A percentile compares a stretch with the other conserved stretches of the same genome.
These are phyloP conservation scores for Molanna angustata DNA, from an alignment of 2,888 invertebrate species.

Conservation along the genomic window DNA sequence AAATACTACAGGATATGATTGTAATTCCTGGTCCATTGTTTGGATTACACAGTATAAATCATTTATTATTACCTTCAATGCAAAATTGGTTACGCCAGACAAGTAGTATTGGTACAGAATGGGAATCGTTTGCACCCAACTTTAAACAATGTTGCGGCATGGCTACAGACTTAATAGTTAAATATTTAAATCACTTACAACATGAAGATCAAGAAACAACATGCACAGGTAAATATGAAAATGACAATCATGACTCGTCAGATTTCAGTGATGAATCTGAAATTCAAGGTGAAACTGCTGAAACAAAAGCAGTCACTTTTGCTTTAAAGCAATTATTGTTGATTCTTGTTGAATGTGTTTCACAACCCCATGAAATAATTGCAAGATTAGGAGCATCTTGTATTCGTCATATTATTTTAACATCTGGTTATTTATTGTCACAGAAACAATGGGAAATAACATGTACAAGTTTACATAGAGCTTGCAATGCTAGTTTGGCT, in stretches of 20 bases:
- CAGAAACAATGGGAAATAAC: slow-evolving; percentile 85
- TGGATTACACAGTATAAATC: slow-evolving; percentile 89
- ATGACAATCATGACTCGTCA: slow-evolving; percentile 40
- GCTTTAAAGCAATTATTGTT: slow-evolving; percentile 83
- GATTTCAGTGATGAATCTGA: slow-evolving; percentile 39
- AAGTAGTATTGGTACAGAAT: slow-evolving; percentile 66
- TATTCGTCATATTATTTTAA: slow-evolving; percentile 79
- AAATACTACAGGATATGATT: slow-evolving; percentile 73
- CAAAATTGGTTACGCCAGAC: slow-evolving; percentile 88
- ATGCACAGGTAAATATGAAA: slow-evolving; percentile 35
- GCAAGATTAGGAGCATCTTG: slow-evolving; percentile 91
- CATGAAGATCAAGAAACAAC: slow-evolving; percentile 51
- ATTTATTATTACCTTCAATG: slow-evolving; percentile 85
- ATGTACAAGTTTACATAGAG: slow-evolving; percentile 76
- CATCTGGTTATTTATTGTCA: slow-evolving; percentile 78
- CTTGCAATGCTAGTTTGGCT: slow-evolving; percentile 82
- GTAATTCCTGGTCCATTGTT: slow-evolving; percentile 84
- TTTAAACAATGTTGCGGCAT: slow-evolving; percentile 95
- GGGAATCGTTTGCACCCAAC: slow-evolving; percentile 79
- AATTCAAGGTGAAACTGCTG: slow-evolving; percentile 57
- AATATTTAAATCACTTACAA: slow-evolving; percentile 75
- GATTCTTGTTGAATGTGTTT: slow-evolving; percentile 86
- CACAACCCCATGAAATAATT: slow-evolving; percentile 85
- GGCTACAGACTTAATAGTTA: slow-evolving; percentile 86
- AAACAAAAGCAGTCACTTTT: slow-evolving; percentile 60